Evolutionary conservation across 2,797 vertebrate species (phyloP).

Genomic region (Champsocephalus gunnari): DNA sequence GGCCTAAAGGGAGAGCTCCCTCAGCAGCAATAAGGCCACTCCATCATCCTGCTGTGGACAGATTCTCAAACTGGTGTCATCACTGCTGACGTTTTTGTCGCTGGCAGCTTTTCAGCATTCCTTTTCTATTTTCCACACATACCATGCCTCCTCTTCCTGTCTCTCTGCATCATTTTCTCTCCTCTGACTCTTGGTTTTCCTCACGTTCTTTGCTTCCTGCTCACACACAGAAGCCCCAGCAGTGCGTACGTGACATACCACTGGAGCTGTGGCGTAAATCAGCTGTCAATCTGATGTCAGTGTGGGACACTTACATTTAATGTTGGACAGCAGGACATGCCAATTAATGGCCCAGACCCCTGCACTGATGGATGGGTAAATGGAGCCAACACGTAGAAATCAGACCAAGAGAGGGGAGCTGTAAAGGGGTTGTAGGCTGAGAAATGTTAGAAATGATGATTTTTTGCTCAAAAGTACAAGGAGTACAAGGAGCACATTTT

Average conservation of each 20-base stretch:
- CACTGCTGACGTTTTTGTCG: conserved; percentile 29
- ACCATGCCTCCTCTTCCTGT: background rate
- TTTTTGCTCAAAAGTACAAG: background rate
- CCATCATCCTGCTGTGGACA: conserved; percentile 38
- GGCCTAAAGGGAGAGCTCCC: conserved; percentile 1
- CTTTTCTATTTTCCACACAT: conserved; percentile 17
- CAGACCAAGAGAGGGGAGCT: too few relatives aligned
- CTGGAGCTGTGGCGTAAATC: conserved; percentile 21
- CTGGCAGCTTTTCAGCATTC: conserved; percentile 45
- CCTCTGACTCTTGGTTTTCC: conserved; percentile 19
- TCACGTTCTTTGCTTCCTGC: conserved; percentile 37
- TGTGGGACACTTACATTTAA: conserved; percentile 18
- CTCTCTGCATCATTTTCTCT: background rate
- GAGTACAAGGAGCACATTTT: background rate
- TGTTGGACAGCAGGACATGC: background rate
- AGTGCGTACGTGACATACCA: conserved; percentile 16
- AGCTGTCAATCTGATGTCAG: conserved; percentile 18
- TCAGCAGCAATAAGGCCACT: conserved; percentile 10
- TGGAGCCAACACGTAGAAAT: background rate
- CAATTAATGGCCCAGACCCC: conserved; percentile 4
- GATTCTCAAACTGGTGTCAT: conserved; percentile 42
- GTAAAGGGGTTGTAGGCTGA: background rate
- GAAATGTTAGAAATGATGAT: background rate
- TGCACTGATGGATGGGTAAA: background rate
- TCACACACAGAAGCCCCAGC: conserved; percentile 11